These are phyloP conservation scores for Cyclura pinguis DNA, from an alignment of 2,797 vertebrate species.

Conservation along the genomic window DNA sequence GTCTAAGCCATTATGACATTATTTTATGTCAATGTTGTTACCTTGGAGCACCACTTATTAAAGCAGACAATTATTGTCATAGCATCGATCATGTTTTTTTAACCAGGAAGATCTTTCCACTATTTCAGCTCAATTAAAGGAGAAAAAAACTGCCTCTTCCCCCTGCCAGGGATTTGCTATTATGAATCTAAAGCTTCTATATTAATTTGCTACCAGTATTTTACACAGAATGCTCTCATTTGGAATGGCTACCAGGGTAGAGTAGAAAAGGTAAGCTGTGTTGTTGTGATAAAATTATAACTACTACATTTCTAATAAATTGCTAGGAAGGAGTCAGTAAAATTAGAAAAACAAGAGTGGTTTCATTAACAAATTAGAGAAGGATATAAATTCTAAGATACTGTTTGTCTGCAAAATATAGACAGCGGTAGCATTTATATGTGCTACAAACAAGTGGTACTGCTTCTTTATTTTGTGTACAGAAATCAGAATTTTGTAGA, in stretches of 20 bases:
- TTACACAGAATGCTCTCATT: background rate
- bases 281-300: slow-evolving; percentile 3
- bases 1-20: background rate
- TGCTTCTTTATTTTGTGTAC: too few relatives aligned
- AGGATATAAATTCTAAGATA: background rate
- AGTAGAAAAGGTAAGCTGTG: background rate
- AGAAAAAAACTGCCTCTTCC: background rate
- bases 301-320: background rate
- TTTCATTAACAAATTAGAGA: background rate
- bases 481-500: too few relatives aligned
- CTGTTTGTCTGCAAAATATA: background rate
- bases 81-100: slow-evolving; percentile 16
- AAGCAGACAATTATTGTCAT: slow-evolving; percentile 21
- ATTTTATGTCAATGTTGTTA: slow-evolving; percentile 27
- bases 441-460: background rate
- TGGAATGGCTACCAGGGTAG: background rate
- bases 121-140: background rate
- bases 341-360: background rate
- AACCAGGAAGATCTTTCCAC: background rate
- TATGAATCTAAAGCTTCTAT: background rate
- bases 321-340: background rate
- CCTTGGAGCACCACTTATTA: background rate
- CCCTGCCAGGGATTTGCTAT: background rate
- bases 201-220: background rate
- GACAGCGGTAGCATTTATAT: background rate